Conservation (phyloP, 1,140 invertebrate genomes). For the Ridgeia piscesae region DNA sequence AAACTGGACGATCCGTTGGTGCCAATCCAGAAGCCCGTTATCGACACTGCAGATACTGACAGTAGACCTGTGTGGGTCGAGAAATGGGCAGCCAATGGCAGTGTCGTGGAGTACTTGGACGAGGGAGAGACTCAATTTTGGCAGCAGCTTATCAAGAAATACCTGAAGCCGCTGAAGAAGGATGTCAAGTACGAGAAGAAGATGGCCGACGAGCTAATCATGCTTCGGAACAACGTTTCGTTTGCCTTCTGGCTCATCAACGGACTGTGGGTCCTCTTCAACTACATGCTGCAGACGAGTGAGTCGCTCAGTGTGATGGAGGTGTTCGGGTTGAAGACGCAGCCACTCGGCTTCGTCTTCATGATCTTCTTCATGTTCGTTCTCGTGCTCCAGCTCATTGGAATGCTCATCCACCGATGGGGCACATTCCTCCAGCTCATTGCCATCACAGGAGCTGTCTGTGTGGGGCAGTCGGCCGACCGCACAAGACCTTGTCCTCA, state of each 20-base stretch:
- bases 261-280: slow-evolving; percentile 51
- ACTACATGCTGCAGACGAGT: slow-evolving; percentile 50
- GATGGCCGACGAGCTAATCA: slow-evolving; percentile 35
- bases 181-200: slow-evolving; percentile 40
- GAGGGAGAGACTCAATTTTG: slow-evolving; percentile 47
- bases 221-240: slow-evolving; percentile 43
- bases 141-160: slow-evolving; percentile 48
- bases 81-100: slow-evolving; percentile 1
- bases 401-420: slow-evolving; percentile 68
- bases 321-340: not conserved
- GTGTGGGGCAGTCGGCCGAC: not conserved
- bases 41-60: not conserved
- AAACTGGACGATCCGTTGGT: not conserved
- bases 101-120: slow-evolving; percentile 29
- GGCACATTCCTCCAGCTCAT: slow-evolving; percentile 96
- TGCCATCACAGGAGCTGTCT: slow-evolving; percentile 79
- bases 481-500: not conserved
- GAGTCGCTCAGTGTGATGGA: not conserved
- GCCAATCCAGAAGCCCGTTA: not conserved
- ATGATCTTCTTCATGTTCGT: slow-evolving; percentile 59
- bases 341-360: slow-evolving; percentile 60
- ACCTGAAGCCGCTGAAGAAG: slow-evolving; percentile 45
- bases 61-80: slow-evolving; percentile 20
- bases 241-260: slow-evolving; percentile 49
- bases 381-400: slow-evolving; percentile 59